Base-by-base conservation (phyloP, 2,888 invertebrate genomes). In the Cyaniris semiargus region DNA sequence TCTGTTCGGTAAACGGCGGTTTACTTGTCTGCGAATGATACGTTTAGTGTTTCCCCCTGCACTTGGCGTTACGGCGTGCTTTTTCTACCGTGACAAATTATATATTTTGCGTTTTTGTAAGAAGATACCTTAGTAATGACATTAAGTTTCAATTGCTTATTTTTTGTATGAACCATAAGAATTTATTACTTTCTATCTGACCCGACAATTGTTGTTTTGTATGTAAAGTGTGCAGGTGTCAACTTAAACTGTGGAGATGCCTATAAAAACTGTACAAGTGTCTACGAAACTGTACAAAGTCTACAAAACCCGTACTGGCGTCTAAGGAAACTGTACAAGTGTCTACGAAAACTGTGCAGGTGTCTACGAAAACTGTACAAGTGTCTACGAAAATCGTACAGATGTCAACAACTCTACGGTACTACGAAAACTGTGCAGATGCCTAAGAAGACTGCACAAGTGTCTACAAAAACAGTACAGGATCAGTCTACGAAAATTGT, bases 1-100 rank as follows among this genome's bases (percentile, higher is more conserved):
- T 56, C 75, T 75, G 71, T 70, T 76, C 76, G 44, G 75, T 72
- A 72, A 66, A 72, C 44, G 15, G 72, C 44, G 38, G 44, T 15
- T 72, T 72, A 72, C 23, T 72, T 72, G 72, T 72, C 72, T 38
- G 72, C 38, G 44, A 72, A 66, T 66, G 66, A 66, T 66, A 66
- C 66, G 66, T 66, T 27, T 31, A 15, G 15, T 60, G 53, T 18
- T 53, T 58, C 58, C 66, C 66, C 66, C 66, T 66, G 66, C 66
- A 66, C 66, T 66, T 66, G 27, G 15, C 66, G 5, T 27, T 44
- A 71, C 10, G 71, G 38, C 71, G 71, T 21, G 23, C 13, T 72
- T 44, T 44, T 23, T 72, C 72, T 31, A 44, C 72, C 72, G 72
- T 72, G 72, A 72, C 44, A 72, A 38, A 44, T 72, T 72, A 44